These are phyloP conservation scores for Onchidella celtica DNA, from an alignment of 2,888 invertebrate species.

Conservation along the genomic window DNA sequence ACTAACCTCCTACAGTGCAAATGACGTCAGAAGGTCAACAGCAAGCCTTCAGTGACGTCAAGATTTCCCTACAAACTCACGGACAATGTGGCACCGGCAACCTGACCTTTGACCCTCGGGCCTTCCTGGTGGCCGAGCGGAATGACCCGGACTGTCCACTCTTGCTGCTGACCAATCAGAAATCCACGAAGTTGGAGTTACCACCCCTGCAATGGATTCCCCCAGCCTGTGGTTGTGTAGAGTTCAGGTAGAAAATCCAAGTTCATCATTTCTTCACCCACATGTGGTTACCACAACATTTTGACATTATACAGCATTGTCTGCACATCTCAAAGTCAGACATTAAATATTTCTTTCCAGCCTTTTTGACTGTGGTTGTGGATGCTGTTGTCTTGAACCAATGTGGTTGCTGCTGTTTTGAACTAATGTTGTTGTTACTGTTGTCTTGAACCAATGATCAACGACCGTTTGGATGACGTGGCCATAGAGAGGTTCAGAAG, in stretches of 20 bases:
- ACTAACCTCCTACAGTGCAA: slow-evolving; percentile 37
- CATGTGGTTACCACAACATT: no score
- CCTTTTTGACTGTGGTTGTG: no score
- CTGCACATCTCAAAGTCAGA: no score
- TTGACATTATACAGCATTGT: no score
- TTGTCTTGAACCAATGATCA: no score
- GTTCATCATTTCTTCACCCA: not conserved
- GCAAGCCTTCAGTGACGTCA: slow-evolving; percentile 47
- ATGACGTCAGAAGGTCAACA: slow-evolving; percentile 19
- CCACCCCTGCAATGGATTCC: slow-evolving; percentile 56
- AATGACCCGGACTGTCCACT: slow-evolving; percentile 50
- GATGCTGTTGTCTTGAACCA: no score
- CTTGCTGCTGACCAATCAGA: slow-evolving; percentile 56
- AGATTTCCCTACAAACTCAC: slow-evolving; percentile 46
- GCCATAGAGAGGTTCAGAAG: no score
- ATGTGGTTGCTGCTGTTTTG: no score
- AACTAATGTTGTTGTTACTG: no score
- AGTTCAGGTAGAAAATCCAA: slow-evolving; percentile 58
- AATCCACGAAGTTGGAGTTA: slow-evolving; percentile 50
- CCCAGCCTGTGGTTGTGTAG: slow-evolving; percentile 60
- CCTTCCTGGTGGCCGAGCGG: slow-evolving; percentile 51
- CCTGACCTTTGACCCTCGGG: slow-evolving; percentile 45
- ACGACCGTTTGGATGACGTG: no score
- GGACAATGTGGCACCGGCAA: slow-evolving; percentile 55
- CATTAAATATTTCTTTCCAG: no score